These are phyloP conservation scores for Bugula neritina DNA, from an alignment of 2,888 invertebrate species.

Conservation along the genomic window DNA sequence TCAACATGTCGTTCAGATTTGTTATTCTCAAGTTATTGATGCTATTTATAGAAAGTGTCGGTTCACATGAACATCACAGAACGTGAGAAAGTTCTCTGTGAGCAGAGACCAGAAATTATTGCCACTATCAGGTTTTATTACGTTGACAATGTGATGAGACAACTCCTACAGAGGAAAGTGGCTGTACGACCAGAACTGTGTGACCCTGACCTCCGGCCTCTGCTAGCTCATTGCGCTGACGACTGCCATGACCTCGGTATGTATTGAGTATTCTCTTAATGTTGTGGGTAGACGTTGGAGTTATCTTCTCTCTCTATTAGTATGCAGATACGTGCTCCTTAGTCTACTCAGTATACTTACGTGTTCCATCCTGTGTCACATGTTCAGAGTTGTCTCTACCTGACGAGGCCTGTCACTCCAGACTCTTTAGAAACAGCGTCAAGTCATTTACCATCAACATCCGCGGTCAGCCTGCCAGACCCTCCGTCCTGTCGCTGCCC, in stretches of 20 bases:
- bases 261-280: no score
- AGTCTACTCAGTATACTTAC: no score
- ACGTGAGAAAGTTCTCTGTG: not conserved
- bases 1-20: not conserved
- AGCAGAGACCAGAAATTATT: not conserved
- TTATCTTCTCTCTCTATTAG: no score
- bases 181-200: not conserved
- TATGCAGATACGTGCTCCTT: no score
- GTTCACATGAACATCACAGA: not conserved
- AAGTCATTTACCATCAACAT: not conserved
- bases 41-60: not conserved
- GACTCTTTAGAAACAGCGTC: not conserved
- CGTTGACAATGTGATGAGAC: not conserved
- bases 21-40: not conserved
- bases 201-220: not conserved
- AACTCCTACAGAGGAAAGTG: not conserved
- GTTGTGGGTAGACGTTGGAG: no score
- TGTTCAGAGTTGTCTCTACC: not conserved
- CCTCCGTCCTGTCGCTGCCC: not conserved
- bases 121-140: not conserved
- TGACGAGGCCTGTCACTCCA: not conserved
- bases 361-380: no score
- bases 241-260: not conserved
- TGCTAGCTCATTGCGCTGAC: not conserved
- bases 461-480: not conserved